Conservation (phyloP, 2,113 vertebrate species). For the Gnathonemus echidnorhynchus region DNA sequence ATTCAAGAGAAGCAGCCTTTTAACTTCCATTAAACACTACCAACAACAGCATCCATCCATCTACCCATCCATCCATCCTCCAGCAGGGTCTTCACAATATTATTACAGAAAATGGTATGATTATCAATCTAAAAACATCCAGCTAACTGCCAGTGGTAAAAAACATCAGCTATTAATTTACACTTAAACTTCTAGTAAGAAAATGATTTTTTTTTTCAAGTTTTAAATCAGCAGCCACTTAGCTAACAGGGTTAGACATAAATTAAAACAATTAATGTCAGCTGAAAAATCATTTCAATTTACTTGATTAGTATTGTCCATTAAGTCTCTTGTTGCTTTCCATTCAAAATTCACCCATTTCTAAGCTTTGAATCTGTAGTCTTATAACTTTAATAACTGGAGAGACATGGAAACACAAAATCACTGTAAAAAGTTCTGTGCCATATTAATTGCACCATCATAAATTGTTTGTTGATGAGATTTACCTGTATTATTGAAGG, state of each 20-base stretch:
- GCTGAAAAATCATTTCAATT: neutral
- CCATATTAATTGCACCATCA: neutral
- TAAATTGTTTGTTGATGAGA: neutral
- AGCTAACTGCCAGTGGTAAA: neutral
- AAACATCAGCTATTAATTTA: neutral
- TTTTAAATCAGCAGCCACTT: neutral
- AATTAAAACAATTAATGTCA: neutral
- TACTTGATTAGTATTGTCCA: neutral
- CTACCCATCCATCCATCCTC: neutral
- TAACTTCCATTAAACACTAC: neutral
- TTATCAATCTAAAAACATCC: neutral
- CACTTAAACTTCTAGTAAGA: neutral
- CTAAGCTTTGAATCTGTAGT: neutral
- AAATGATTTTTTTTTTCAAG: neutral
- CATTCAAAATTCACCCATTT: neutral
- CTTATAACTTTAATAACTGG: neutral
- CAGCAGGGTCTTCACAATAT: neutral
- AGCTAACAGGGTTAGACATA: neutral
- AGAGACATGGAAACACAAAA: neutral
- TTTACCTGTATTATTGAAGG: neutral
- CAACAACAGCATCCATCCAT: neutral
- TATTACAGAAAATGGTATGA: neutral
- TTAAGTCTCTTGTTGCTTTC: neutral
- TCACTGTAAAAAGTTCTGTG: neutral
- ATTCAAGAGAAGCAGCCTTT: neutral